Evolutionary conservation across 2,888 invertebrate genomes (phyloP), one percentile per base, ranked within the genome.

Genomic region (Cryptus viduatorius): DNA sequence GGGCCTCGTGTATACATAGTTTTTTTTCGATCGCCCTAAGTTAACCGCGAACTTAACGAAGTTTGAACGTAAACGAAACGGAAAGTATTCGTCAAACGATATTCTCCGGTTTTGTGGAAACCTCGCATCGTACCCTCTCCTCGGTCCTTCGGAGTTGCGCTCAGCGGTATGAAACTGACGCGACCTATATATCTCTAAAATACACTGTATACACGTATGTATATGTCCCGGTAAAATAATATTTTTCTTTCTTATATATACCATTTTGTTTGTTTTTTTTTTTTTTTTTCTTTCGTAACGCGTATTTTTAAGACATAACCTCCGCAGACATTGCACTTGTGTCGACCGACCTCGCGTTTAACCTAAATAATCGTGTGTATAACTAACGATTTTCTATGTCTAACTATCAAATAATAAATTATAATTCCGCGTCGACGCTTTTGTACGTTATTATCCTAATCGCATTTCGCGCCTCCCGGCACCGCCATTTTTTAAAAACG

Each of bases 321-420:
- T 59, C 76, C 79, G 80, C 81, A 79, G 80, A 80, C 84, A 86
- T 84, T 84, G 86, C 86, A 86, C 82, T 80, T 65, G 79, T 79
- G 77, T 84, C 71, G 80, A 64, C 61, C 69, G 82, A 84, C 86
- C 77, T 81, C 73, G 69, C 80, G 53, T 77, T 56, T 53, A 72
- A 80, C 80, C 80, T 79, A 75, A 65, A 83, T 65, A 79, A 73
- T 77, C 31, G 37, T 85, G 76, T 46, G 80, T 73, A 76, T 59
- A 56, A 46, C 59, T 67, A 86, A 72, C 75, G 42, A 83, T 77
- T 59, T 2, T 75, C 71, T 76, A 76, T 56, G 24, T 24, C 75
- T 81, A 78, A 80, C 72, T 79, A 69, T 75, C 10, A 24, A 67
- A 85, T 50, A 75, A 71, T 79, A 84, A 37, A 4, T 56, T 69